A percentile compares a stretch with the other conserved stretches of the same genome.
Evolutionary conservation across 2,888 invertebrate genomes (phyloP).

Genomic region (Encarsia formosa): DNA sequence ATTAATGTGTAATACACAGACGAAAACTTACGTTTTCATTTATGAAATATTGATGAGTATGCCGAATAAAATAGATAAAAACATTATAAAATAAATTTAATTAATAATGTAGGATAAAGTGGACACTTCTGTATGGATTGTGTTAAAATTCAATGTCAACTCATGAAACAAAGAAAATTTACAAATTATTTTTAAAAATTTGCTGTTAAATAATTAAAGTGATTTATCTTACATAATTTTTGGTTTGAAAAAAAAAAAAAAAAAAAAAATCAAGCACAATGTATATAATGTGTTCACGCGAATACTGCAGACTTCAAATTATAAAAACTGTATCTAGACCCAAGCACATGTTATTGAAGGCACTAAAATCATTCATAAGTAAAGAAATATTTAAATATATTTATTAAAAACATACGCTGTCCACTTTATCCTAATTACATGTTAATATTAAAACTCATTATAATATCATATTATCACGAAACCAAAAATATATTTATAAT

Average conservation of each 20-base stretch:
- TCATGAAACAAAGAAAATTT: too few species aligned
- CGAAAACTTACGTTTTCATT: slow-evolving; percentile 31
- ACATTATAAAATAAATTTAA: slow-evolving; percentile 19
- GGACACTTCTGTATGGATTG: too few species aligned
- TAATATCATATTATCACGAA: slow-evolving; percentile 23
- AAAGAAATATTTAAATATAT: too few species aligned
- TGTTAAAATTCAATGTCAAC: too few species aligned
- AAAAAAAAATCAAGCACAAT: slow-evolving; percentile 22
- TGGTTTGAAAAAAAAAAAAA: too few species aligned
- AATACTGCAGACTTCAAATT: slow-evolving; percentile 10
- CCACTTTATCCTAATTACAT: slow-evolving; percentile 24
- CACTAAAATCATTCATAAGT: slow-evolving; percentile 14
- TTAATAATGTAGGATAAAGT: slow-evolving; percentile 23
- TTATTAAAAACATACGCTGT: slow-evolving; percentile 9
- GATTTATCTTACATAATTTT: too few species aligned
- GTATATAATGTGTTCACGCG: slow-evolving; percentile 20
- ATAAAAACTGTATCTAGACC: slow-evolving; percentile 9
- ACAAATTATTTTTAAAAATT: too few species aligned
- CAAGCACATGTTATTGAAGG: slow-evolving; percentile 24
- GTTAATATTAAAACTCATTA: slow-evolving; percentile 18
- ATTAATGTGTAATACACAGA: slow-evolving; percentile 40
- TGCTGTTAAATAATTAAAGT: too few species aligned
- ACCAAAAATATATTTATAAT: slow-evolving; percentile 28
- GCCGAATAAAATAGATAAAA: slow-evolving; percentile 20
- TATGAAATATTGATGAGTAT: slow-evolving; percentile 31